Evolutionary conservation across 2,113 vertebrate species (phyloP).

Genomic region (Burhinus bistriatus): DNA sequence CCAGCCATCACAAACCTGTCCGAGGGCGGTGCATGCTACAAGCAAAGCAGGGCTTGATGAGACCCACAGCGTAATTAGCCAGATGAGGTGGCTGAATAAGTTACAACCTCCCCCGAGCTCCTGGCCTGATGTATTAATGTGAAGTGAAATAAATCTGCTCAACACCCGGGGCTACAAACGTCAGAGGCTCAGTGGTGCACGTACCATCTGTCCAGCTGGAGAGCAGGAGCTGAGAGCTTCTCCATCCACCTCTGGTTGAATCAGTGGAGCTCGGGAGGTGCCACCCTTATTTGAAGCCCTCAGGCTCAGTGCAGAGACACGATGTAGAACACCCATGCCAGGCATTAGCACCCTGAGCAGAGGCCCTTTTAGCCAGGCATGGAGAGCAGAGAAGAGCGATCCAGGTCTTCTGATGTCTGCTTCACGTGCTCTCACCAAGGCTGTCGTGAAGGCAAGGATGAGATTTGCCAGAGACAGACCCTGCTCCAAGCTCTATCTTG

Average conservation of each 20-base stretch:
- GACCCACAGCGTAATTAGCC: neutral
- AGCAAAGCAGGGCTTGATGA: neutral
- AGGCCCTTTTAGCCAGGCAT: neutral
- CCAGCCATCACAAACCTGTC: neutral
- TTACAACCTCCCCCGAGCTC: neutral
- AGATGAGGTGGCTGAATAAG: neutral
- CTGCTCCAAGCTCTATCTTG: neutral
- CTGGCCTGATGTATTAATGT: neutral
- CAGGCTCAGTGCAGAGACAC: fast-evolving
- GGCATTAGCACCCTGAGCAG: neutral
- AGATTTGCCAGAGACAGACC: neutral
- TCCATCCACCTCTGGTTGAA: neutral
- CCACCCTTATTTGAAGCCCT: neutral
- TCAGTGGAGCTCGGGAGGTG: neutral
- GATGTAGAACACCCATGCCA: neutral
- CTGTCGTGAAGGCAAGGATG: neutral
- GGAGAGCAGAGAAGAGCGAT: neutral
- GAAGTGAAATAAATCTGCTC: neutral
- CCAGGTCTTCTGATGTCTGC: neutral
- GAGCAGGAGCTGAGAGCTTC: neutral
- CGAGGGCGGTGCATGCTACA: neutral
- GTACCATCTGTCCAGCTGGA: neutral
- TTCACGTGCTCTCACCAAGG: neutral
- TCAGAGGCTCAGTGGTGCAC: neutral
- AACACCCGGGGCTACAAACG: fast-evolving